Conservation (phyloP, 1,140 invertebrate genomes). For the Bombus soroeensis region DNA sequence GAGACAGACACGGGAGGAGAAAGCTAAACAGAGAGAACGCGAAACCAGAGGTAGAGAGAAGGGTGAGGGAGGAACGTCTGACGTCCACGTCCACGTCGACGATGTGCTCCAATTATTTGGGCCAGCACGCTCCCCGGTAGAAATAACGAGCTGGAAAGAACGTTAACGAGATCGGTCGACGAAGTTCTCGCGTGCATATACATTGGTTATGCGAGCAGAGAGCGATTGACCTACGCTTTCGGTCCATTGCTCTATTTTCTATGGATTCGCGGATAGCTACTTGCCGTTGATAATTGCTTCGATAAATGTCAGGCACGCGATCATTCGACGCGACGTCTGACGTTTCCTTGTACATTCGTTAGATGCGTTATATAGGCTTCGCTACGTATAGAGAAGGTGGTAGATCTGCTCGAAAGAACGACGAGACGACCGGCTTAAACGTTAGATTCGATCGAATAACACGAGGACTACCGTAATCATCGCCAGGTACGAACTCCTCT, state of each 20-base stretch:
- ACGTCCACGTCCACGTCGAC: conserved; percentile 44
- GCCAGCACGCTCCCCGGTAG: conserved; percentile 31
- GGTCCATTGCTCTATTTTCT: conserved; percentile 44
- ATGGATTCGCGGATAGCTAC: conserved; percentile 44
- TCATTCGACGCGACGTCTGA: background rate
- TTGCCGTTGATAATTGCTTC: conserved; percentile 40
- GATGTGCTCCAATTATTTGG: conserved; percentile 67
- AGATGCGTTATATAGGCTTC: background rate
- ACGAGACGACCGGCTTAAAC: background rate
- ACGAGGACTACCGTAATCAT: conserved; percentile 84
- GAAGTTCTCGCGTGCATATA: conserved; percentile 21
- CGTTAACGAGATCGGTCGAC: conserved; percentile 66
- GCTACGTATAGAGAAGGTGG: background rate
- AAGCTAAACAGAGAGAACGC: background rate
- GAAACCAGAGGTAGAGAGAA: background rate
- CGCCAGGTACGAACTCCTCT: conserved; percentile 86
- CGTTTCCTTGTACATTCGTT: background rate
- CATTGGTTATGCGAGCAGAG: conserved; percentile 27
- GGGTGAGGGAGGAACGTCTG: conserved; percentile 7
- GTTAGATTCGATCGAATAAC: background rate
- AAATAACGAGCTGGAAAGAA: conserved; percentile 64
- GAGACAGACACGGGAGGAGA: background rate
- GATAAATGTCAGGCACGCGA: conserved; percentile 37
- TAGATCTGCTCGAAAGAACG: conserved; percentile 51
- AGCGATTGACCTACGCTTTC: conserved; percentile 53